Percentiles rank a stretch among this genome's conserved stretches.
Conservation (phyloP, 2,888 invertebrate genomes). For the Gastrophysa polygoni region DNA sequence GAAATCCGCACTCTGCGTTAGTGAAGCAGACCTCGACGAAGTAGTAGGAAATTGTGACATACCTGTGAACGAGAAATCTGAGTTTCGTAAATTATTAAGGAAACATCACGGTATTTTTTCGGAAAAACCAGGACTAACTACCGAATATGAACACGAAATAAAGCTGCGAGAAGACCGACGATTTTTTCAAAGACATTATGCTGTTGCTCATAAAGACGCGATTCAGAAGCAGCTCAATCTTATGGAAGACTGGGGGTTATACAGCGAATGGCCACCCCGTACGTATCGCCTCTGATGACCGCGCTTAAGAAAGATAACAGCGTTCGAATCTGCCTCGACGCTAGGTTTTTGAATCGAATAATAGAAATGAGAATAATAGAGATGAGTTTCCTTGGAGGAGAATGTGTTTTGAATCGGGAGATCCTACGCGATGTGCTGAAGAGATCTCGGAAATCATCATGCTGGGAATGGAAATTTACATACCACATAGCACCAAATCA, state of each 20-base stretch:
- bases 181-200: not conserved
- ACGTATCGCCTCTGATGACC: constrained; percentile 26
- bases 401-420: too few species aligned
- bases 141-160: not conserved
- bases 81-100: not conserved
- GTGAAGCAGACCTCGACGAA: not conserved
- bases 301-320: constrained; percentile 25
- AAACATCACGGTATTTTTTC: not conserved
- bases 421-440: too few species aligned
- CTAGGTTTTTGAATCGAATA: constrained; percentile 26
- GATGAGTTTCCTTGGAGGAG: too few species aligned
- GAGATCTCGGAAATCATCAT: too few species aligned
- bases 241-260: not conserved
- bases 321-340: constrained; percentile 33
- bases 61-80: not conserved
- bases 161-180: not conserved
- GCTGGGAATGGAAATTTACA: too few species aligned
- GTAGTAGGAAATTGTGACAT: not conserved
- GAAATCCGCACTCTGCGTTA: not conserved
- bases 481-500: too few species aligned
- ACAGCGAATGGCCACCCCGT: constrained; percentile 18
- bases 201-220: not conserved
- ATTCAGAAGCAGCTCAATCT: not conserved
- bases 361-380: constrained; percentile 22
- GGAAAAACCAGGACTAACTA: not conserved